Evolutionary conservation across 2,113 vertebrate genomes (phyloP).

Genomic region (Lophotis ruficrista): DNA sequence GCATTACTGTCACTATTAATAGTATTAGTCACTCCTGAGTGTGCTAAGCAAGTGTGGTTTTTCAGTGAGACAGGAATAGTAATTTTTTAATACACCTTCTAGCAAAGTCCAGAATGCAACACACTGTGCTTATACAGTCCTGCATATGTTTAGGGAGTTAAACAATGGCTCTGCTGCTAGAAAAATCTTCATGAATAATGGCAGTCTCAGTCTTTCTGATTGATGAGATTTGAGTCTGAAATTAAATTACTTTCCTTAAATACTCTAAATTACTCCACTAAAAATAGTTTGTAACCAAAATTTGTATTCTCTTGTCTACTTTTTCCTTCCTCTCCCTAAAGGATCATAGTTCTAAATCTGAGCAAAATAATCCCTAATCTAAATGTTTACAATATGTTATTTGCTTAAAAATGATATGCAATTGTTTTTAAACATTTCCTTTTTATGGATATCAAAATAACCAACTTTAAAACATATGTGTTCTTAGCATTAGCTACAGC

Average conservation of each 20-base stretch:
- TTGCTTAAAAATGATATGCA: not conserved
- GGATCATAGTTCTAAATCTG: not conserved
- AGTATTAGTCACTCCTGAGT: not conserved
- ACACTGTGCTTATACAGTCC: no score
- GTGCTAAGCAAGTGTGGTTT: not conserved
- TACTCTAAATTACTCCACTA: not conserved
- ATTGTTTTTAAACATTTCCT: not conserved
- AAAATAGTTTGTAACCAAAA: not conserved
- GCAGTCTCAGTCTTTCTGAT: not conserved
- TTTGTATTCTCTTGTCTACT: not conserved
- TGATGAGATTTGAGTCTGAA: not conserved
- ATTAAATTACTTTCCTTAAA: constrained; percentile 25
- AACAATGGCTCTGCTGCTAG: not conserved
- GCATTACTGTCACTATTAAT: not conserved
- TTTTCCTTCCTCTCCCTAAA: not conserved
- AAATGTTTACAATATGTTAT: not conserved
- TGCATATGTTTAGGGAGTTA: not conserved
- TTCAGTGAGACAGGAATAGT: not conserved
- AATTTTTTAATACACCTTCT: not conserved
- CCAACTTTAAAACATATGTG: not conserved
- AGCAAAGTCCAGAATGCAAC: not conserved
- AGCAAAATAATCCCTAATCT: not conserved
- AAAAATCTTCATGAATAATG: not conserved
- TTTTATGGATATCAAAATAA: not conserved
- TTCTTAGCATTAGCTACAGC: not conserved